Evolutionary conservation across 1,140 invertebrate species (phyloP), one percentile per base, ranked within the genome.

Genomic region (Pectinophora gossypiella): DNA sequence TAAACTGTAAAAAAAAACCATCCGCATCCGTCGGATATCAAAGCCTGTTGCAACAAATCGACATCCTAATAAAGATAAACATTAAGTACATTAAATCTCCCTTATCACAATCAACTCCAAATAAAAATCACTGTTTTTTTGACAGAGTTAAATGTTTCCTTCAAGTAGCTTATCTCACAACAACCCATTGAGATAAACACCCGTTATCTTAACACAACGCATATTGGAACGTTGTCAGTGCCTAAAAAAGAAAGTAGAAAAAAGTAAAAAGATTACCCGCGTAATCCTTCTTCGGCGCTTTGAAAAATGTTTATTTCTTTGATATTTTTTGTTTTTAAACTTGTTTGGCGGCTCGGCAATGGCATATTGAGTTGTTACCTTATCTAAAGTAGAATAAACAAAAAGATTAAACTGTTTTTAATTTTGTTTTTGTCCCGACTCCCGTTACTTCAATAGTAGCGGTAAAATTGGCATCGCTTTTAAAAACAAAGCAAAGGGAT

Each of bases 171-270:
- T 75, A 75, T 75, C 72, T 64, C 16, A 27, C 53, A 66, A 72
- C 70, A 74, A 54, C 57, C 48, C 56, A 68, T 72, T 75, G 68
- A 62, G 72, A 75, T 75, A 72, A 49, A 27, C 20, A 21, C 45
- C 54, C 45, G 44, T 59, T 68, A 70, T 66, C 64, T 52, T 38
- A 38, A 48, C 48, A 47, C n/a, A n/a, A n/a, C n/a, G 58, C 54
- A 32, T 9, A 1, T n/a, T 9, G 27, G 6, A 16, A 40, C 36
- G 27, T 32, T 65, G 56, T 62, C 63, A 45, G 0, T 54, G 35
- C 22, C 51, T 56, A 47, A 56, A 61, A 63, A 65, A 40, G 16
- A 18, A 40, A 16, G 16, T 40, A 40, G 16, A 48, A 64, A 65
- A 59, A 49, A 54, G 27, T 57, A 57, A 55, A 51, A 58, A 54